Evolutionary conservation across 2,113 vertebrate genomes (phyloP).

Genomic region (Phoenicopterus ruber): DNA sequence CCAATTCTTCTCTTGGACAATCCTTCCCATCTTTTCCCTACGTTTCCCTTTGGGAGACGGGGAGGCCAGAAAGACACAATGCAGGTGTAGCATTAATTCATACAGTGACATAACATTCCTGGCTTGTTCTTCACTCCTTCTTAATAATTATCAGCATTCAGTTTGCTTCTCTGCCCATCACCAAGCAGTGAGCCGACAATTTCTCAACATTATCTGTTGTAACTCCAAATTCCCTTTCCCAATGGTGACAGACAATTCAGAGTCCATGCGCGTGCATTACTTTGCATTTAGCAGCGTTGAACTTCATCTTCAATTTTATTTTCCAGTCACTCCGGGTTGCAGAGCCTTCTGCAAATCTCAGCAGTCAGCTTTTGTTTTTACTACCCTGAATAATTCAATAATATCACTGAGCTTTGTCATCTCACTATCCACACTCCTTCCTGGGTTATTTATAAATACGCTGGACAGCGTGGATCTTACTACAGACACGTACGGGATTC

Average conservation of each 20-base stretch:
- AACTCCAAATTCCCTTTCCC: background rate
- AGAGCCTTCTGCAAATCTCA: background rate
- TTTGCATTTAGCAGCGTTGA: background rate
- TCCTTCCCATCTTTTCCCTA: background rate
- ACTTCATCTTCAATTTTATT: background rate
- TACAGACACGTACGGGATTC: background rate
- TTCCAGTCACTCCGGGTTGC: background rate
- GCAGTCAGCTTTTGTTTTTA: background rate
- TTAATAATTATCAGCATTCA: background rate
- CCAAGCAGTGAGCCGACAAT: background rate
- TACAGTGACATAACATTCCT: background rate
- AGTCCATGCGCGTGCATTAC: background rate
- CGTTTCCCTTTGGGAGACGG: accelerated
- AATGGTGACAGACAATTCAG: background rate
- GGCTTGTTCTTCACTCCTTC: background rate
- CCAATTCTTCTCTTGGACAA: background rate
- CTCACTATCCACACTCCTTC: background rate
- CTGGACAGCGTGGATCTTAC: background rate
- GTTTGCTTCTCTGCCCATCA: background rate
- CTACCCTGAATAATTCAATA: constrained; percentile 11
- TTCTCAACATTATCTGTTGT: background rate
- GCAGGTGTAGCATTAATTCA: background rate
- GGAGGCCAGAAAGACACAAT: accelerated
- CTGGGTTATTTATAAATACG: background rate
- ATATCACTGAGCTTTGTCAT: background rate